These are phyloP conservation scores for Macrotrachela quadricornifera DNA, from an alignment of 1,140 invertebrate genomes.

Conservation along the genomic window DNA sequence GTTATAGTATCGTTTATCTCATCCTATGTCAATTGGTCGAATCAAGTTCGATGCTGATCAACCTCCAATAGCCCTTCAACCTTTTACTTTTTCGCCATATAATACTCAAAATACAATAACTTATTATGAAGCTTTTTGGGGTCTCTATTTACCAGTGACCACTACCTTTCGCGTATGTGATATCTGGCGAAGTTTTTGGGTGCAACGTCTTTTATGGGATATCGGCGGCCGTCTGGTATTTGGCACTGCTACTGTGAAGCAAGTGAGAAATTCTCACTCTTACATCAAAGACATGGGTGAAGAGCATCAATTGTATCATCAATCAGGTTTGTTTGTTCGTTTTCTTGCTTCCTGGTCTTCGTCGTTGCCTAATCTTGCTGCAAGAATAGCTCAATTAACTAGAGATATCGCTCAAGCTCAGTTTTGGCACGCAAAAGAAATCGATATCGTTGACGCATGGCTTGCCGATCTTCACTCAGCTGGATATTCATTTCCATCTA, in stretches of 20 bases:
- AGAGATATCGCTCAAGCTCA: constrained; percentile 8
- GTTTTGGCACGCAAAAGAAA: constrained; percentile 12
- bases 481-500: constrained; percentile 5
- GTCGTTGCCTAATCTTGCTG: constrained; percentile 12
- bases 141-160: constrained; percentile 15
- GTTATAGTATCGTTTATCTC: constrained; percentile 13
- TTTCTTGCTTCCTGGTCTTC: constrained; percentile 14
- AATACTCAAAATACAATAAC: constrained; percentile 25
- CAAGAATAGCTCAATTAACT: constrained; percentile 11
- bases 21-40: constrained; percentile 5
- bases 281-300: constrained; percentile 14
- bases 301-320: constrained; percentile 13
- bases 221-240: constrained; percentile 16
- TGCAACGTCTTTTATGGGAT: constrained; percentile 17
- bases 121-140: constrained; percentile 17
- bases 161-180: constrained; percentile 17
- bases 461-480: constrained; percentile 11
- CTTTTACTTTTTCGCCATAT: constrained; percentile 14
- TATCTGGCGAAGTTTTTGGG: constrained; percentile 22
- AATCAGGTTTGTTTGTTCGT: constrained; percentile 11
- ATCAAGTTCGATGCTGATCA: constrained; percentile 12
- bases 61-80: constrained; percentile 6
- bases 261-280: constrained; percentile 12
- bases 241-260: constrained; percentile 12
- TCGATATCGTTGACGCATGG: constrained; percentile 11